These are phyloP conservation scores for Tinea semifulvella DNA, from an alignment of 2,888 invertebrate species.

Conservation along the genomic window DNA sequence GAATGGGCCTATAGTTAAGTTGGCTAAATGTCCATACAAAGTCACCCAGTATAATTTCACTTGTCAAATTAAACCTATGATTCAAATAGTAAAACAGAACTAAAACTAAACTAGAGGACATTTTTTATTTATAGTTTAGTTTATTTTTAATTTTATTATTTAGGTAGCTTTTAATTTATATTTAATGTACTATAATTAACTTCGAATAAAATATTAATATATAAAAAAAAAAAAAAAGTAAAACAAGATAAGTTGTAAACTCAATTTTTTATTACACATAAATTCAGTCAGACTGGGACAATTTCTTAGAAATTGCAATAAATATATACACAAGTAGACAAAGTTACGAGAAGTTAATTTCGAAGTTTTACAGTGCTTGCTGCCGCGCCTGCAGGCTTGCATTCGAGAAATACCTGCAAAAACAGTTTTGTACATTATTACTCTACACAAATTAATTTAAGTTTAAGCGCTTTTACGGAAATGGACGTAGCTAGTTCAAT, in stretches of 20 bases:
- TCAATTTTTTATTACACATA: constrained; percentile 36
- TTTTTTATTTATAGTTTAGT: too few species aligned
- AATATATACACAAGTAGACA: constrained; percentile 20
- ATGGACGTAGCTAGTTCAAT: too few species aligned
- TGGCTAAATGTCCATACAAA: too few species aligned
- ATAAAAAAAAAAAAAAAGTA: not conserved
- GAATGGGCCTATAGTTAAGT: too few species aligned
- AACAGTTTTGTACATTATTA: constrained; percentile 3
- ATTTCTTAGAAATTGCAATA: constrained; percentile 26
- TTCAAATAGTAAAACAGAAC: too few species aligned
- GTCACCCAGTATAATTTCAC: too few species aligned
- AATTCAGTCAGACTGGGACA: constrained; percentile 33
- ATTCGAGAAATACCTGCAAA: constrained; percentile 14
- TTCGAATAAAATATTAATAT: too few species aligned
- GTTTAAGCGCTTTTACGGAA: not conserved
- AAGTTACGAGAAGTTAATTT: constrained; percentile 27
- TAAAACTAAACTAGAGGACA: too few species aligned
- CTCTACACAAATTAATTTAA: not conserved
- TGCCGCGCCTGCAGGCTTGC: constrained; percentile 21
- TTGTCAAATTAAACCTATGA: too few species aligned
- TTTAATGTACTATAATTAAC: not conserved
- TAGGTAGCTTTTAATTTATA: not conserved
- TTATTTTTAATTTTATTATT: not conserved
- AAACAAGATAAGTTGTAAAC: constrained; percentile 29
- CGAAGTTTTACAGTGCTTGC: constrained; percentile 20